Evolutionary conservation across 2,888 invertebrate species (phyloP), one percentile per base, ranked within the genome.

Genomic region (Dromius quadrimaculatus): DNA sequence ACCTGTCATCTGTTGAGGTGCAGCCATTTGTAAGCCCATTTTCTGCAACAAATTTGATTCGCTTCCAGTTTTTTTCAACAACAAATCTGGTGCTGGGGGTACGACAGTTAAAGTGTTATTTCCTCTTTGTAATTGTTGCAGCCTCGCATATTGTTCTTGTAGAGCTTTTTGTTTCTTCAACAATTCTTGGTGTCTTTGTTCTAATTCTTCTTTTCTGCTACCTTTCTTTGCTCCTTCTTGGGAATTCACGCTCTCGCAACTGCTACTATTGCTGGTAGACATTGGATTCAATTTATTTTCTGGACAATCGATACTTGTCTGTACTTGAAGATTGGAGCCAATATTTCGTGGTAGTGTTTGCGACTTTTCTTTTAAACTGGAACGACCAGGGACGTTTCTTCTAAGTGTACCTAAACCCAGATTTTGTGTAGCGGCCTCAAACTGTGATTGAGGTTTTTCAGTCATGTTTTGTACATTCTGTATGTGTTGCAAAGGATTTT

Each of bases 101-200:
- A 85, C 84, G 1, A 87, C 85, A 8, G 89, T 86, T 61, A 88
- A 78, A 1, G 90, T 86, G 28, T 90, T 88, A 0, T 90, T 89
- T 75, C 91, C 90, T 75, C 93, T 87, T 79, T 95, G 95, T 74
- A 95, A 87, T 83, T 93, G 92, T 80, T 96, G 95, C 71, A 96
- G 83, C 17, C 95, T 87, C 13, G 94, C 92, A 81, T 95, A 96
- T 79, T 96, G 96, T 77, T 96, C 95, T 80, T 96, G 95, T 15
- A 96, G 84, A 13, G 93, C 91, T 76, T 90, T 91, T 79, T 96
- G 96, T 78, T 95, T 95, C 74, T 92, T 89, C 9, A 96, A 83
- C 19, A 96, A 84, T 79, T 96, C 95, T 80, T 94, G 93, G 79
- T 96, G 96, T 2, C 95, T 88, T 78, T 92, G 91, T 79, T 95